phyloP scores from a whole-genome alignment of 2,888 invertebrate genomes.

The Nomada ruficornis region DNA sequence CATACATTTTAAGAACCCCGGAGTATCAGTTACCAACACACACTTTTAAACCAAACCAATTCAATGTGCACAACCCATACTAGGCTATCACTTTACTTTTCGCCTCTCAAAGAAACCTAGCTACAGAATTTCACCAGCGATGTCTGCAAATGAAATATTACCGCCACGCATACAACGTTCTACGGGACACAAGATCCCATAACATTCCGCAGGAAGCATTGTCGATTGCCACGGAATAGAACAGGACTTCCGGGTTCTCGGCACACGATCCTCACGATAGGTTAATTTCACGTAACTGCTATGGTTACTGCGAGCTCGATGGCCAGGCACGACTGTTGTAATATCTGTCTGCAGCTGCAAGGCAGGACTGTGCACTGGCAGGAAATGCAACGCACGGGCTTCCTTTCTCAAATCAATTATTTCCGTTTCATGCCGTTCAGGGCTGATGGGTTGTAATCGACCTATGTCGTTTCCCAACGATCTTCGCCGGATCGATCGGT shows the following conservation, averaged over 20 bases:
- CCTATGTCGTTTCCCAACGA: not conserved
- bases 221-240: constrained; percentile 41
- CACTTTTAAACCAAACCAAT: too few species aligned
- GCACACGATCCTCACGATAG: constrained; percentile 29
- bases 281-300: constrained; percentile 55
- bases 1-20: too few species aligned
- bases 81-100: too few species aligned
- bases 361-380: not conserved
- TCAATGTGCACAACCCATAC: too few species aligned
- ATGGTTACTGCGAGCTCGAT: constrained; percentile 27
- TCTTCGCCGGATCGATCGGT: constrained; percentile 13
- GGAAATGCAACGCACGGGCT: constrained; percentile 44
- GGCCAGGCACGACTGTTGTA: constrained; percentile 9
- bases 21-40: too few species aligned
- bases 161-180: too few species aligned
- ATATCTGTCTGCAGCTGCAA: constrained; percentile 32
- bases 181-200: not conserved
- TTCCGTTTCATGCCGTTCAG: constrained; percentile 19
- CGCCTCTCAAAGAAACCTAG: too few species aligned
- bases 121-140: not conserved
- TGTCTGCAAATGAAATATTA: not conserved
- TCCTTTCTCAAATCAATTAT: constrained; percentile 53
- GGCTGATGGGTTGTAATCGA: constrained; percentile 18
- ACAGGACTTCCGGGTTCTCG: constrained; percentile 27
- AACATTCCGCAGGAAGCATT: constrained; percentile 21